Evolutionary conservation across 2,113 vertebrate species (phyloP).

Genomic region (Miniopterus natalensis): DNA sequence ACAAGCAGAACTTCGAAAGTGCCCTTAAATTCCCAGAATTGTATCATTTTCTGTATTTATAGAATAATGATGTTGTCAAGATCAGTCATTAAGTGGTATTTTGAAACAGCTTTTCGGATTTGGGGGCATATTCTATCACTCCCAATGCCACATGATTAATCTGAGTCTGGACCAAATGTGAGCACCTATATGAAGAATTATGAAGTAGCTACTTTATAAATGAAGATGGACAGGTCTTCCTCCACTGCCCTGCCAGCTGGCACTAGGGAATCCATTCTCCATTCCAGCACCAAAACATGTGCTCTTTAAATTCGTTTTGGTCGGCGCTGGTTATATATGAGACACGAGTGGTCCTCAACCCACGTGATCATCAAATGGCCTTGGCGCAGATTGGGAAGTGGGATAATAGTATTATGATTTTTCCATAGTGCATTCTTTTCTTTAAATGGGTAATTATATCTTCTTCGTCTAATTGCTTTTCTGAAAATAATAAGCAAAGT

Average conservation of each 20-base stretch:
- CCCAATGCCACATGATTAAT: not conserved
- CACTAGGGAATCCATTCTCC: not conserved
- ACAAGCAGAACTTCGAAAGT: not conserved
- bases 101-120: not conserved
- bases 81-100: not conserved
- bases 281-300: not conserved
- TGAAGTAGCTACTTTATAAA: not conserved
- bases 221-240: not conserved
- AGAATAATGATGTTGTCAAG: not conserved
- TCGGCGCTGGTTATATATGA: not conserved
- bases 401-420: not conserved
- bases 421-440: not conserved
- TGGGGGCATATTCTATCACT: not conserved
- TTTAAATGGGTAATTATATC: not conserved
- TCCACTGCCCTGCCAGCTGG: not conserved
- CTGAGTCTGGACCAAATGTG: not conserved
- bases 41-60: not conserved
- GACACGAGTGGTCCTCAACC: not conserved
- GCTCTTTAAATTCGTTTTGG: not conserved
- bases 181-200: not conserved
- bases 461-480: slow-evolving; percentile 47
- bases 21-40: not conserved
- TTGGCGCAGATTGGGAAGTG: not conserved
- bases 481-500: slow-evolving; percentile 45
- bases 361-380: not conserved